Base-by-base conservation (phyloP, 2,888 invertebrate species). In the Palloptera scutellata region DNA sequence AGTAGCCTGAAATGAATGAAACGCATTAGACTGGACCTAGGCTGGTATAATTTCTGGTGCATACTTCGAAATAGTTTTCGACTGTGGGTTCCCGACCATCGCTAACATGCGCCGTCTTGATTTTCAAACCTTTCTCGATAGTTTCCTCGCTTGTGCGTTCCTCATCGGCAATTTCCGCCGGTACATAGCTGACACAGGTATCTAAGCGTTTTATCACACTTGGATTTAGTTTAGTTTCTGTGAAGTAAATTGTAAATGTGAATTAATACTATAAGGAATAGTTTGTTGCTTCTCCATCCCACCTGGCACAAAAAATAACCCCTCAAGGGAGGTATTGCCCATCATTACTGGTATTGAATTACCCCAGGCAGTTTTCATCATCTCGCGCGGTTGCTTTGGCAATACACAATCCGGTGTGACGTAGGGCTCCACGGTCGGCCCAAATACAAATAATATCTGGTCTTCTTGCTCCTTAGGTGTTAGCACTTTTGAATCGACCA, bases 361-460 rank as follows among this genome's bases (percentile, higher is more conserved):
- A 40, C 84, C 75, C 85, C 85, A 85, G 1, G 83, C 79, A 4
- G 74, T 80, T 68, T 77, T 80, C 70, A 81, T 74, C 83, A 85
- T 77, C 59, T 83, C 78, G 1, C 75, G 73, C 1, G 84, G 83
- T 53, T 76, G 72, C 65, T 83, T 82, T 8, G 82, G 78, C 19
- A 85, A 20, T 5, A 85, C 81, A 69, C 84, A 84, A 2, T 83
- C 79, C 0, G 80, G 74, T 1, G 81, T 81, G 0, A 67, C 30
- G 61, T 80, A 85, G 0, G 84, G 83, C 52, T 85, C 85, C 40
- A 83, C 70, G 1, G 79, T 76, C 0, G 85, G 85, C 0, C 81
- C 80, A 70, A 84, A 84, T 15, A 83, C 72, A 67, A 81, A 79
- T 72, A 83, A 72, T 0, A 76, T 64, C 11, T 77, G 76, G 30